Evolutionary conservation across 2,797 vertebrate genomes (phyloP).

Genomic region (Nannoperca australis): DNA sequence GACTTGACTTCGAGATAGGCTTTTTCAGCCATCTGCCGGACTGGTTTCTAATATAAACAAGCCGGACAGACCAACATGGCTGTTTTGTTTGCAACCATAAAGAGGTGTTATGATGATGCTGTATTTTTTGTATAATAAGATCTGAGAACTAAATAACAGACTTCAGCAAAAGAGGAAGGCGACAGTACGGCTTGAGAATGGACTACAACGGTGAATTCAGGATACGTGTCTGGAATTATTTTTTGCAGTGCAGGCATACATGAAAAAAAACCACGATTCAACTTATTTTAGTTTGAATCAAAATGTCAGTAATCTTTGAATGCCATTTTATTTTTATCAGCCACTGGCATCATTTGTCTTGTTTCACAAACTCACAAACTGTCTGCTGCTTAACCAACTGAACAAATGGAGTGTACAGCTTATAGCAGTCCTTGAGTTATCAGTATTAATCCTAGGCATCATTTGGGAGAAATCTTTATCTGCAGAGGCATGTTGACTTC

Average conservation of each 20-base stretch:
- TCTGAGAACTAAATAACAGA: slow-evolving; percentile 41
- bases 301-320: slow-evolving; percentile 1
- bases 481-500: slow-evolving; percentile 42
- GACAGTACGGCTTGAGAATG: slow-evolving; percentile 15
- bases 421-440: slow-evolving; percentile 33
- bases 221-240: slow-evolving; percentile 14
- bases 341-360: slow-evolving; percentile 9
- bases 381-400: slow-evolving; percentile 9
- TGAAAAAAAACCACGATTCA: neutral
- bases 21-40: slow-evolving; percentile 49
- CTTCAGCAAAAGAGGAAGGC: slow-evolving; percentile 16
- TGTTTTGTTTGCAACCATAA: slow-evolving; percentile 50
- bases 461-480: slow-evolving; percentile 18
- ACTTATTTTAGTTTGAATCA: slow-evolving; percentile 25
- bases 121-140: slow-evolving; percentile 49
- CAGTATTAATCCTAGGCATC: slow-evolving; percentile 41
- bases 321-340: slow-evolving; percentile 8
- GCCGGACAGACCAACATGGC: slow-evolving; percentile 24
- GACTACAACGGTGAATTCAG: slow-evolving; percentile 16
- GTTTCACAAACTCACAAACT: slow-evolving; percentile 1
- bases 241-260: neutral
- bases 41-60: slow-evolving; percentile 59
- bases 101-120: slow-evolving; percentile 43
- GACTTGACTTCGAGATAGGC: slow-evolving; percentile 49
- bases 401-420: slow-evolving; percentile 26